A percentile compares a stretch with the other conserved stretches of the same genome.
These are phyloP conservation scores for Tinea pellionella DNA, from an alignment of 2,888 invertebrate genomes.

Conservation along the genomic window DNA sequence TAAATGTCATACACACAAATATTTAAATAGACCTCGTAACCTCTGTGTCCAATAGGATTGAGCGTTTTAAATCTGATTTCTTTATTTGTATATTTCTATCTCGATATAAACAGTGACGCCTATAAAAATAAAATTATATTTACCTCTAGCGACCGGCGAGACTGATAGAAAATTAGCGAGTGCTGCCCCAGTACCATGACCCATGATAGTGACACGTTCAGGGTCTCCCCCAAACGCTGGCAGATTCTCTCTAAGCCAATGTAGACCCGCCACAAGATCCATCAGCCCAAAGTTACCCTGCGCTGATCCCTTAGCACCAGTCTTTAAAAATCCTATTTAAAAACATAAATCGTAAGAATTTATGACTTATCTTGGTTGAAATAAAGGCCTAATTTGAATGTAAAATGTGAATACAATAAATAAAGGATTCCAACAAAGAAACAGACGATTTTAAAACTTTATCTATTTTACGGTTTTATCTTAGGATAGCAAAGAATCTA, in stretches of 20 bases:
- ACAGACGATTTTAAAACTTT: background rate
- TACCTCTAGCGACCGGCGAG: conserved; percentile 95
- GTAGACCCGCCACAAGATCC: conserved; percentile 94
- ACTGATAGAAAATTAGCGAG: conserved; percentile 95
- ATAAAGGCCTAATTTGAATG: too few relatives aligned
- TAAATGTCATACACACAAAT: too few relatives aligned
- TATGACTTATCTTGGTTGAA: too few relatives aligned
- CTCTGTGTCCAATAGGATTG: too few relatives aligned
- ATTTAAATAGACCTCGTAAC: too few relatives aligned
- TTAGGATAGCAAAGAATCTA: background rate
- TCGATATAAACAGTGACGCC: too few relatives aligned
- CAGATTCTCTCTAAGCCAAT: conserved; percentile 96
- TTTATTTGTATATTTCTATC: too few relatives aligned
- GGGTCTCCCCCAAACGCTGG: conserved; percentile 96
- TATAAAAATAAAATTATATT: background rate
- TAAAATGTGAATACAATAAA: too few relatives aligned
- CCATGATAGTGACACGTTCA: conserved; percentile 91
- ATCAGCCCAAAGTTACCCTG: conserved; percentile 93
- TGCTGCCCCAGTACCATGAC: conserved; percentile 97
- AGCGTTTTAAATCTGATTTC: too few relatives aligned
- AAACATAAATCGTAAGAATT: conserved; percentile 20
- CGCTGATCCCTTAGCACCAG: conserved; percentile 87
- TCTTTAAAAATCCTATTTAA: conserved; percentile 86
- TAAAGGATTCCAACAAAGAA: too few relatives aligned
- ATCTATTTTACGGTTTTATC: background rate